Conservation (phyloP, 2,888 invertebrate genomes). For the Scaptomyza cyrtandrae region DNA sequence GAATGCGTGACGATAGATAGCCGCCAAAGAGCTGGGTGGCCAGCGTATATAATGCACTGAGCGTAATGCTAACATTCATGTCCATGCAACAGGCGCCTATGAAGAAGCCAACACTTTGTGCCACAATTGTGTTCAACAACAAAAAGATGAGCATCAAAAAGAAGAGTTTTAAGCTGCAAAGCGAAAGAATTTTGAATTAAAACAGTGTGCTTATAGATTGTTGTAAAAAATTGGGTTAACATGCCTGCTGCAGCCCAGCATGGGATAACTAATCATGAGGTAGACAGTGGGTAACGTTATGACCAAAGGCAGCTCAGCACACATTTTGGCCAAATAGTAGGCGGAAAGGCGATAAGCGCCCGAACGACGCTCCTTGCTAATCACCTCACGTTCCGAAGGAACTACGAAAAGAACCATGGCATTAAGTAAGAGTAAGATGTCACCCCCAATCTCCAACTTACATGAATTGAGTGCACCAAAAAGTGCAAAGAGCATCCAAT, state of each 20-base stretch:
- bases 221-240: not conserved
- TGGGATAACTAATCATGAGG: slow-evolving; percentile 91
- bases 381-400: slow-evolving; percentile 91
- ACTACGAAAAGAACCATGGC: slow-evolving; percentile 84
- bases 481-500: slow-evolving; percentile 92
- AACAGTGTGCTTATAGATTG: not conserved
- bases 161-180: slow-evolving; percentile 87
- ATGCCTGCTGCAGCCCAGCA: slow-evolving; percentile 87
- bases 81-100: slow-evolving; percentile 92
- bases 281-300: slow-evolving; percentile 91
- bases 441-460: slow-evolving; percentile 84
- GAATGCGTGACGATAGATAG: slow-evolving; percentile 90
- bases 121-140: slow-evolving; percentile 89
- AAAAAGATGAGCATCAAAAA: slow-evolving; percentile 89
- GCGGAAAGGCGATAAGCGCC: slow-evolving; percentile 92
- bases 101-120: slow-evolving; percentile 92
- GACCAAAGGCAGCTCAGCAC: slow-evolving; percentile 91
- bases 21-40: slow-evolving; percentile 91
- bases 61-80: slow-evolving; percentile 91
- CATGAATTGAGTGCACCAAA: slow-evolving; percentile 92
- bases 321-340: slow-evolving; percentile 93
- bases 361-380: slow-evolving; percentile 91
- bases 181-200: not conserved
- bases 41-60: slow-evolving; percentile 90
- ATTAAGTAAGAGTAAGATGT: not conserved